These are phyloP conservation scores for Cyclophora punctaria DNA, from an alignment of 2,888 invertebrate genomes.

Conservation along the genomic window DNA sequence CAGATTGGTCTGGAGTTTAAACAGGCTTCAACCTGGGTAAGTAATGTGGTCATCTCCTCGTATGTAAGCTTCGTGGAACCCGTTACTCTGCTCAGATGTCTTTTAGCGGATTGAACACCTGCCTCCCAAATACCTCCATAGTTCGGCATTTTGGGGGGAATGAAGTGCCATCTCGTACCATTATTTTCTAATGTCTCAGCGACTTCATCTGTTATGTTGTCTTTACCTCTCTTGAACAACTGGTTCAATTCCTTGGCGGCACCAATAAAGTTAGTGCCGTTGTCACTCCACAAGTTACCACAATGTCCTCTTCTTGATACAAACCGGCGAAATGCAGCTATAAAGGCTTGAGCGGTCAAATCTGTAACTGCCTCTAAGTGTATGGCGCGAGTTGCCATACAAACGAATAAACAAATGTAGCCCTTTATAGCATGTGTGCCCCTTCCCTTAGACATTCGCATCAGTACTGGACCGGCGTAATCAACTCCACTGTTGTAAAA, in stretches of 20 bases:
- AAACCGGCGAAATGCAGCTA: conserved; percentile 17
- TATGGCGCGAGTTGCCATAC: conserved; percentile 22
- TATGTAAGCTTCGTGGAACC: conserved; percentile 10
- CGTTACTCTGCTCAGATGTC: conserved; percentile 14
- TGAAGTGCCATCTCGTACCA: conserved; percentile 13
- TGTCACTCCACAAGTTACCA: conserved; percentile 13
- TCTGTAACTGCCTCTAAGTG: conserved; percentile 27
- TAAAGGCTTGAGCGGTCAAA: conserved; percentile 20
- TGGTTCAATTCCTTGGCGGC: conserved; percentile 9
- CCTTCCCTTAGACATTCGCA: conserved; percentile 10
- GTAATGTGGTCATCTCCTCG: conserved; percentile 6
- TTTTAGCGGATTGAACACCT: conserved; percentile 14
- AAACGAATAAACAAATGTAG: conserved; percentile 17
- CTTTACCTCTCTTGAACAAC: not conserved
- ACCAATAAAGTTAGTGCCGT: conserved; percentile 16
- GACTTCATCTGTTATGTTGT: conserved; percentile 3
- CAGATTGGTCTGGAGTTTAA: conserved; percentile 1
- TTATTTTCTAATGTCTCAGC: conserved; percentile 7
- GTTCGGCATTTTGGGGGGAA: conserved; percentile 12
- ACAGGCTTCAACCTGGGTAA: conserved; percentile 6
- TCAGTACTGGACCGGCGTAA: conserved; percentile 12
- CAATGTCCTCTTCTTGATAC: conserved; percentile 14
- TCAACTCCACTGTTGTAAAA: conserved; percentile 12
- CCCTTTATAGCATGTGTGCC: conserved; percentile 12
- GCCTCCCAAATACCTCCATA: conserved; percentile 22